Evolutionary conservation across 2,797 vertebrate genomes (phyloP), one percentile per base, ranked within the genome.

Genomic region (Anableps anableps): DNA sequence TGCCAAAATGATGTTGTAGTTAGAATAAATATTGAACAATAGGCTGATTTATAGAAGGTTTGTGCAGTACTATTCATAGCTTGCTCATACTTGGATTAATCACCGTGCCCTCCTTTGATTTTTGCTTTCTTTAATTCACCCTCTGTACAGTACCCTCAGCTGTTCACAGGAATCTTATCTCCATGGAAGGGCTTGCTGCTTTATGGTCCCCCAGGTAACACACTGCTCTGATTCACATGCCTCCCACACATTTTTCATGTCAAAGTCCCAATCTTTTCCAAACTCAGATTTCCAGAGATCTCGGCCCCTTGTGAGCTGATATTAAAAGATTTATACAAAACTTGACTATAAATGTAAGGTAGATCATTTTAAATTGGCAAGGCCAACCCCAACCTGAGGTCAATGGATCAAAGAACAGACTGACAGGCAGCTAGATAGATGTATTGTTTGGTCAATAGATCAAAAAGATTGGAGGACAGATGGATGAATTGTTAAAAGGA

Each of bases 101-200:
- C 17, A 13, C 23, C 55, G 7, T 19, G 13, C 23, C 7, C 79
- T 26, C 5, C 7, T 26, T 47, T 72, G 38, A 72, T 26, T n/a
- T 4, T 23, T 38, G 60, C 5, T 4, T 55, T 79, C 21, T 76
- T 21, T 83, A 2, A 53, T 1, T 72, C 47, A 5, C 21, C 34
- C 1, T 78, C 11, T 85, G 85, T 80, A 0, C 79, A 99, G 98
- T 99, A 99, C 77, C 98, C 98, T 0, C 96, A 98, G 86, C 93
- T 99, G 1, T 99, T 99, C 41, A 98, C 97, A 26, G 98, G 98
- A 41, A 97, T 99, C 87, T 93, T 99, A 55, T 98, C 97, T 17
- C 98, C 98, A 4, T 99, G 98, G 98, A 99, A 98, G 91, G 97
- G 97, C 62, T 94, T 99, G 41, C 89, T 99, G 85, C 95, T 99